Conservation (phyloP, 2,797 vertebrate species). For the Enteromius trimaculatus region DNA sequence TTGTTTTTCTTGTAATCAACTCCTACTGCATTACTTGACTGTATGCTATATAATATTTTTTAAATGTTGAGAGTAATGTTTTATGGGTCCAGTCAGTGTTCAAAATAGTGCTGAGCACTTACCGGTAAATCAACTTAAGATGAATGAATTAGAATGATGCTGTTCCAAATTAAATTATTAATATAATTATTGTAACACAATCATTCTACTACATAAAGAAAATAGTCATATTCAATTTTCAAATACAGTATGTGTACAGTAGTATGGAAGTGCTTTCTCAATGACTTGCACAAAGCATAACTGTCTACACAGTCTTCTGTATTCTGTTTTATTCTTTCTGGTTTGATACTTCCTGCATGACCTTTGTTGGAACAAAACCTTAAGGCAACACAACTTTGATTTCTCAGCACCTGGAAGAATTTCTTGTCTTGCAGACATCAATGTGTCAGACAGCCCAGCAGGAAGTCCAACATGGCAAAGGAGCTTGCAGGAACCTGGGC, state of each 20-base stretch:
- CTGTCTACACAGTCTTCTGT: not conserved
- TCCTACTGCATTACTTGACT: too few relatives aligned
- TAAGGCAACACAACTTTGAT: slow-evolving; percentile 1
- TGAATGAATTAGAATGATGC: not conserved
- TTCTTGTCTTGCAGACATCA: slow-evolving; percentile 29
- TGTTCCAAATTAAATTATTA: not conserved
- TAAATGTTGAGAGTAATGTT: not conserved
- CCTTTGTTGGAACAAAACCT: slow-evolving; percentile 17
- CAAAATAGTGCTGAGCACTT: not conserved
- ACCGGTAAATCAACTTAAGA: not conserved
- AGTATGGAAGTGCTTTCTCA: not conserved
- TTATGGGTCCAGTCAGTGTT: not conserved
- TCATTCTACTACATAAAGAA: not conserved
- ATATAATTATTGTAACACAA: not conserved
- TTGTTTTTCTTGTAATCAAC: not conserved
- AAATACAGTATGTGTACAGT: not conserved
- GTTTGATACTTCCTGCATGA: slow-evolving; percentile 18
- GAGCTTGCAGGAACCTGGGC: slow-evolving; percentile 19
- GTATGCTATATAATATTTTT: too few relatives aligned
- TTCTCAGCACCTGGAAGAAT: slow-evolving; percentile 17
- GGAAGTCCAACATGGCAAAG: slow-evolving; percentile 6
- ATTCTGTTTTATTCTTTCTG: not conserved
- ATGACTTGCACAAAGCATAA: not conserved
- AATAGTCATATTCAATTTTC: not conserved
- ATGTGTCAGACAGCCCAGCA: slow-evolving; percentile 25